Conservation (phyloP, 2,113 vertebrate species). For the Melanocharis versteri region DNA sequence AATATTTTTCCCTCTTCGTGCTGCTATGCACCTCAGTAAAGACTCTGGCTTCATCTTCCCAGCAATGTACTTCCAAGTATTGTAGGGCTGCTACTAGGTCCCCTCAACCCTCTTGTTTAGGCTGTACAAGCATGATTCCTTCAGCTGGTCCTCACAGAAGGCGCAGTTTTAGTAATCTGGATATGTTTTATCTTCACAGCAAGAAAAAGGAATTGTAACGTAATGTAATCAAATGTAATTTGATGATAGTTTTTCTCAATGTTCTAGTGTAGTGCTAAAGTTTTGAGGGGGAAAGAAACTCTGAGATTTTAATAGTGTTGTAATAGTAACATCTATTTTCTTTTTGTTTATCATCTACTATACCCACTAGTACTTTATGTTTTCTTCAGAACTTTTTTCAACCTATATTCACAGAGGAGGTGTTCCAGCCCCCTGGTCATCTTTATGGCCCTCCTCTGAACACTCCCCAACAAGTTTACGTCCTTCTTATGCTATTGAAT, state of each 20-base stretch:
- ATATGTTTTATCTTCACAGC: not conserved
- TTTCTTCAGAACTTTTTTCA: not conserved
- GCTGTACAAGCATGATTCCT: rapidly evolving
- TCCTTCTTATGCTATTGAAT: not conserved
- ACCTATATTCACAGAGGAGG: not conserved
- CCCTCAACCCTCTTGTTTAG: not conserved
- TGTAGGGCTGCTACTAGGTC: not conserved
- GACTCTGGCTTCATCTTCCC: not conserved
- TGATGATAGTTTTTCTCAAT: not conserved
- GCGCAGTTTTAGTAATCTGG: not conserved
- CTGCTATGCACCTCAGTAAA: not conserved
- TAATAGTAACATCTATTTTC: not conserved
- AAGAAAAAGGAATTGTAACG: not conserved
- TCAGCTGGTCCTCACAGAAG: not conserved
- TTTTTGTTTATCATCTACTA: not conserved
- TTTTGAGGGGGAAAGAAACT: not conserved
- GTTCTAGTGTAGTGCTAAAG: not conserved
- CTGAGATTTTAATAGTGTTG: not conserved
- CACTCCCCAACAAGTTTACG: not conserved
- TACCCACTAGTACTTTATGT: not conserved
- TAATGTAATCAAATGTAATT: too few relatives aligned
- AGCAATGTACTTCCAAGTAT: not conserved
- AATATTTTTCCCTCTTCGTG: not conserved
- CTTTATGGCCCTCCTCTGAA: not conserved
- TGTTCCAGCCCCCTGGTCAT: not conserved